Base-by-base conservation (phyloP, 92 coral and sea anemone genomes). In the Bergia sp. region DNA sequence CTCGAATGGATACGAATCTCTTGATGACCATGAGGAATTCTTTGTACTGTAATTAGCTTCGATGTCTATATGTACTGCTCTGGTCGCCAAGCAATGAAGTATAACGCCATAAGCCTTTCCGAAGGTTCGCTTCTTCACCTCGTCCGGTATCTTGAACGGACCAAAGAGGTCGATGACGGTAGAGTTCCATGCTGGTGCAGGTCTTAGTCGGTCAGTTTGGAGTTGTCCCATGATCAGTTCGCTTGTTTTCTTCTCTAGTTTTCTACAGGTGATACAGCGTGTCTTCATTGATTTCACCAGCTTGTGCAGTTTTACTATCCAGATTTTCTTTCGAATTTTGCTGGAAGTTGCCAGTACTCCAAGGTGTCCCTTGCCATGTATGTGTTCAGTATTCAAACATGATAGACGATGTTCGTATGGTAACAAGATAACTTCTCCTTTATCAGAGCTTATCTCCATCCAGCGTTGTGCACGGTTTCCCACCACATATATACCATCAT, bases 341-440 rank as follows among this genome's bases (percentile, higher is more conserved):
- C 95, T 92, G 41, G 90, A 39, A 7, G 93, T 90, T 41, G 92
- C 78, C 49, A 81, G 65, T 1, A 90, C 94, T 44, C 94, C 92
- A 44, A 81, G 85, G 76, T 92, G 91, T 65, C 89, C 94, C 42
- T 42, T 53, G 1, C 69, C 81, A 80, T 89, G 94, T 47, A 91
- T 73, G 45, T 85, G 81, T 50, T 82, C 79, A 39, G 85, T 78
- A 67, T 82, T 90, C 6, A 88, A 55, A 55, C 91, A 80, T 18
- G 95, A 90, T 45, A 88, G 44, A 21, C 81, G 77, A 82, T 92
- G 95, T 15, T 87, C 58, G 61, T 87, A 79, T 1, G 95, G 95
- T 4, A 92, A 86, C 82, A 92, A 72, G n/a, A 93, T 38, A 11
- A 90, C 79, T 90, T 93, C 93, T 18, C 79, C 41, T 67, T 91